A percentile compares a stretch with the other conserved stretches of the same genome.
These are phyloP conservation scores for Apteryx owenii DNA, from an alignment of 2,113 vertebrate genomes.

Conservation along the genomic window DNA sequence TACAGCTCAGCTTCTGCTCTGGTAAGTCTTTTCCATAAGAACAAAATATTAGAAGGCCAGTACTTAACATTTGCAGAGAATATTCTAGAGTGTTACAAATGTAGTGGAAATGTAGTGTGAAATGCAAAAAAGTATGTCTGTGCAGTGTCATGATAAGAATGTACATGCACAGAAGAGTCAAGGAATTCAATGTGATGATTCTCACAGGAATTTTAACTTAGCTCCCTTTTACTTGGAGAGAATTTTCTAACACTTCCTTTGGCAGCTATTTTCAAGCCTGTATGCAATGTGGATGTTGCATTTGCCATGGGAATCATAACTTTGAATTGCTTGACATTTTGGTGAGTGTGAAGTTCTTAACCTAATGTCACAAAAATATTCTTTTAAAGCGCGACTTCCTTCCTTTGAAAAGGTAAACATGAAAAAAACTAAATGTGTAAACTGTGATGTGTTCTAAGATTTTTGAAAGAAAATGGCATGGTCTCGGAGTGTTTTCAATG, in stretches of 20 bases:
- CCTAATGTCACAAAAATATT: neutral
- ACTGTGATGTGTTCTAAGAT: neutral
- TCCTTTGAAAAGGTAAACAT: neutral
- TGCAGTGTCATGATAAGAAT: neutral
- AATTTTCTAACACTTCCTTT: neutral
- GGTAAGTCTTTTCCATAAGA: slow-evolving; percentile 33
- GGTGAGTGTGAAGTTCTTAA: neutral
- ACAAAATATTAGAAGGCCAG: slow-evolving; percentile 3
- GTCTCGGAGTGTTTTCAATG: neutral
- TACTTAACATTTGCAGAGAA: slow-evolving; percentile 21
- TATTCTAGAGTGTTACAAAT: slow-evolving; percentile 11
- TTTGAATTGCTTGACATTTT: neutral
- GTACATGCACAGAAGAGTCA: neutral
- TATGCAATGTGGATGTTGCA: neutral
- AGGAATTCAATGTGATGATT: slow-evolving; percentile 19
- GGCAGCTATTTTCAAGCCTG: neutral
- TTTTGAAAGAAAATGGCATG: neutral
- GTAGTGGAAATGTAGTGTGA: neutral
- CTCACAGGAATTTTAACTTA: slow-evolving; percentile 28
- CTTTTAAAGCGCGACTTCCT: neutral
- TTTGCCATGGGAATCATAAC: neutral
- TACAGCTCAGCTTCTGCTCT: slow-evolving; percentile 10
- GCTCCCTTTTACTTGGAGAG: neutral
- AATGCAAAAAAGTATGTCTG: slow-evolving; percentile 8
- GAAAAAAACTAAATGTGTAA: neutral